Conservation (phyloP, 2,113 vertebrate genomes). For the Chloropsis hardwickii region DNA sequence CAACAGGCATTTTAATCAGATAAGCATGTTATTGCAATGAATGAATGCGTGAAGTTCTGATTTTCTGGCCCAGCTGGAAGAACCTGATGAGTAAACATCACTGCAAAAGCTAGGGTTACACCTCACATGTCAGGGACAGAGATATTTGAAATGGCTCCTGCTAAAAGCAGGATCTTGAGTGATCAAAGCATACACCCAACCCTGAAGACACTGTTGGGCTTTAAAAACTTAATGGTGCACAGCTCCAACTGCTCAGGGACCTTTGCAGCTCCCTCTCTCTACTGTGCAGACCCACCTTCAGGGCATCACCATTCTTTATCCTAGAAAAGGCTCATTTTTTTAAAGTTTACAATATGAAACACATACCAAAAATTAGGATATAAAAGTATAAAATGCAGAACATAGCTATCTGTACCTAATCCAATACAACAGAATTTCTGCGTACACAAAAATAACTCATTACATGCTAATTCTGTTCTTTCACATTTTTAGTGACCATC, state of each 20-base stretch:
- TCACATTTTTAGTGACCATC: neutral
- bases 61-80: neutral
- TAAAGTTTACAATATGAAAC: neutral
- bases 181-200: neutral
- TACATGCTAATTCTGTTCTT: neutral
- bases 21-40: neutral
- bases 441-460: neutral
- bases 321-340: neutral
- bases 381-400: neutral
- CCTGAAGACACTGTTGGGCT: neutral
- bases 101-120: neutral
- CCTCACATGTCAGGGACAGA: neutral
- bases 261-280: neutral
- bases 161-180: neutral
- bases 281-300: neutral
- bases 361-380: neutral
- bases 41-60: neutral
- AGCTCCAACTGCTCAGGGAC: neutral
- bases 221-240: neutral
- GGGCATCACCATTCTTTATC: neutral
- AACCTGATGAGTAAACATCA: neutral
- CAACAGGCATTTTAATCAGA: neutral
- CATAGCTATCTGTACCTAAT: neutral
- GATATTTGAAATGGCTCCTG: neutral
- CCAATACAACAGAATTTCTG: neutral